phyloP scores from a whole-genome alignment of 2,113 vertebrate genomes.

The Diadophis punctatus region DNA sequence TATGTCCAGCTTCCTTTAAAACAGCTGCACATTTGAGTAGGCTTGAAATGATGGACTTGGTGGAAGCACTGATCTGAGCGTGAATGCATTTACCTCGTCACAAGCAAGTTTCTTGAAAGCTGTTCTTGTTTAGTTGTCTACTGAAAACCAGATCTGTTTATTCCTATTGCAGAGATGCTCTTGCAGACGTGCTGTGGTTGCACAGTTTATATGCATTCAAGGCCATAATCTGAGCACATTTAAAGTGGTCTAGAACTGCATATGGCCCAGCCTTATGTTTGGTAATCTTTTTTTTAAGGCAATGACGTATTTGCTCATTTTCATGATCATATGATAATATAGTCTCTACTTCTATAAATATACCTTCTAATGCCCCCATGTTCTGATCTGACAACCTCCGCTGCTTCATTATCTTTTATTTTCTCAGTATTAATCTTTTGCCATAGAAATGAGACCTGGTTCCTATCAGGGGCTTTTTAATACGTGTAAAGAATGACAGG shows the following conservation, averaged over 20 bases:
- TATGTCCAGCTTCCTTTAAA: constrained; percentile 58
- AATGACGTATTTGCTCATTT: constrained; percentile 36
- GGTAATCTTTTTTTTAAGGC: not conserved
- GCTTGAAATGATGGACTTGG: constrained; percentile 45
- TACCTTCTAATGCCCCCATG: constrained; percentile 4
- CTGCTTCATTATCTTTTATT: constrained; percentile 29
- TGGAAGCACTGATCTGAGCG: constrained; percentile 45
- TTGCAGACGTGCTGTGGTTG: accelerated
- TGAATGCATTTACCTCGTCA: constrained; percentile 52
- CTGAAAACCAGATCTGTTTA: constrained; percentile 14
- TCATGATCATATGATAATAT: constrained; percentile 22
- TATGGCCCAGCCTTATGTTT: constrained; percentile 21
- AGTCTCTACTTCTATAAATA: constrained; percentile 14
- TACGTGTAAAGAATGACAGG: not conserved
- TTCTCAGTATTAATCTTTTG: constrained; percentile 8
- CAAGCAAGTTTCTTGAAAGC: constrained; percentile 40
- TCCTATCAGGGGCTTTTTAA: not conserved
- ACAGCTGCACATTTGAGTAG: constrained; percentile 45
- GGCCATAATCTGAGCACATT: constrained; percentile 19
- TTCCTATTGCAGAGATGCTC: not conserved
- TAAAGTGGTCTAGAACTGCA: constrained; percentile 5
- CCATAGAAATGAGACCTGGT: not conserved
- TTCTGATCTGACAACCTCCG: not conserved
- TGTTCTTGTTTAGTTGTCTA: constrained; percentile 23
- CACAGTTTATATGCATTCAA: not conserved